Percentiles rank a stretch among this genome's conserved stretches.
phyloP scores from a whole-genome alignment of 2,797 vertebrate species.

The Spinus pinus region DNA sequence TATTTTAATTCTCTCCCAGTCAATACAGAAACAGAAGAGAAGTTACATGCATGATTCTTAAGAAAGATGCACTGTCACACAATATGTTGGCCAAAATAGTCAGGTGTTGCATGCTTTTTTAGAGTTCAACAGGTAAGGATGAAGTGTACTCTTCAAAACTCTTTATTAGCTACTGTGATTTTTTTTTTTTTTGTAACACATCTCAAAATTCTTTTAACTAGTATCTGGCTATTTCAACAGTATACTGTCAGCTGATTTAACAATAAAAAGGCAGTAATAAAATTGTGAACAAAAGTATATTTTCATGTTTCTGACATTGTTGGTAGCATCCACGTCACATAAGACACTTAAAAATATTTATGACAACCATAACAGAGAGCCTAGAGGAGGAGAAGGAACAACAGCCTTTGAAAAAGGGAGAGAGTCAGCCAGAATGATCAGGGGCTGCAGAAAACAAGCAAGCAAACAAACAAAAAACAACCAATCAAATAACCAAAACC shows the following conservation, averaged over 20 bases:
- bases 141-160: background rate
- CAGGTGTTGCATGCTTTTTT: background rate
- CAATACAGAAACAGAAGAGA: background rate
- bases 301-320: background rate
- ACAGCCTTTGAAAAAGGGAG: background rate
- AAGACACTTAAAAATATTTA: background rate
- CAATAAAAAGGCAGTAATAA: background rate
- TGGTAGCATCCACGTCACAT: background rate
- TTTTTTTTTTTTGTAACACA: background rate
- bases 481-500: background rate
- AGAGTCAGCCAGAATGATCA: background rate
- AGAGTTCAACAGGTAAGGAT: background rate
- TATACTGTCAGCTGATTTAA: background rate
- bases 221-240: background rate
- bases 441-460: background rate
- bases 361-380: background rate
- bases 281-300: background rate
- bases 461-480: background rate
- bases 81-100: accelerated
- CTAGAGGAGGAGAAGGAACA: background rate
- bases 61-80: accelerated
- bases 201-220: background rate
- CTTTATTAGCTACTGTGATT: background rate
- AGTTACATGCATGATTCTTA: background rate
- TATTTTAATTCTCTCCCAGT: background rate